Conservation (phyloP, 1,140 invertebrate genomes). For the Drosophila orosa region DNA sequence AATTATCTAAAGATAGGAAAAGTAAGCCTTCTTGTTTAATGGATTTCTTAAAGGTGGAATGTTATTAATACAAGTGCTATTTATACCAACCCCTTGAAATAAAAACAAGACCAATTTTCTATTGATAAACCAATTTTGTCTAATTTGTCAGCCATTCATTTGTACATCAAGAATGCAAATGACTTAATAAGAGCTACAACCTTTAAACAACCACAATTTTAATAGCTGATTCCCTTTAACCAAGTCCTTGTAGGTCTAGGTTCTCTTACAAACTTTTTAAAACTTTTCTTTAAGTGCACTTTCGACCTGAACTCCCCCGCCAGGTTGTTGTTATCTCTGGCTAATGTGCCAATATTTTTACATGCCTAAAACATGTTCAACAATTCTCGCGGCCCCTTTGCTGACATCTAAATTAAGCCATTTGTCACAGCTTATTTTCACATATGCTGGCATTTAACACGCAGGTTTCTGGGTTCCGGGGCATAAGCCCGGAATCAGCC, state of each 20-base stretch:
- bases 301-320: conserved; percentile 2
- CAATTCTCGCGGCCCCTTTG: conserved; percentile 46
- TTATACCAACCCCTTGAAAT: background rate
- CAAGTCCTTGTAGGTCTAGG: background rate
- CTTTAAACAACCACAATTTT: background rate
- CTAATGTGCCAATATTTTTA: conserved; percentile 81
- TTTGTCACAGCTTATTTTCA: conserved; percentile 84
- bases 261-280: background rate
- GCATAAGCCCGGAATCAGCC: conserved; percentile 36
- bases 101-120: background rate
- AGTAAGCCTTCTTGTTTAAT: background rate
- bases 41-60: background rate
- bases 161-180: conserved; percentile 2
- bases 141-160: background rate
- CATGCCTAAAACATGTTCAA: conserved; percentile 71
- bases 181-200: background rate
- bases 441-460: conserved; percentile 84
- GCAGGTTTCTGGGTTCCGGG: conserved; percentile 52
- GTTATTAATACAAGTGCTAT: background rate
- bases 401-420: conserved; percentile 84
- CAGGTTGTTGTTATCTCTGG: conserved; percentile 63
- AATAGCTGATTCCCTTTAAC: background rate
- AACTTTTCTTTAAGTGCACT: background rate
- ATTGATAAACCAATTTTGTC: conserved; percentile 3
- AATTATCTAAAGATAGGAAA: background rate